A percentile compares a stretch with the other conserved stretches of the same genome.
Evolutionary conservation across 2,797 vertebrate species (phyloP).

Genomic region (Odontamblyopus lacepedii): DNA sequence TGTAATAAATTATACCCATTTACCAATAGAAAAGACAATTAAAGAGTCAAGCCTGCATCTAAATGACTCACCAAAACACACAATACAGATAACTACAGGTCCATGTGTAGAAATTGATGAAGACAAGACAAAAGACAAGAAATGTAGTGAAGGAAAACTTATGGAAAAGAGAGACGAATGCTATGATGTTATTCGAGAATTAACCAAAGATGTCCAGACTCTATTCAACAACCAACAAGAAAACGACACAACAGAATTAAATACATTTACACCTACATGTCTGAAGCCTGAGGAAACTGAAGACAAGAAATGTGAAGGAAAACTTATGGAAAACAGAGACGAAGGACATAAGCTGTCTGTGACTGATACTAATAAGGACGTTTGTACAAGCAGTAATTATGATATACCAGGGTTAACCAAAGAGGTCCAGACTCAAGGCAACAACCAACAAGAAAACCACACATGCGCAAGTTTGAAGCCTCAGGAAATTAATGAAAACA

Average conservation of each 20-base stretch:
- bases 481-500: not conserved
- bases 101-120: not conserved
- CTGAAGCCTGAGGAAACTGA: no score
- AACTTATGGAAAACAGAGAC: slow-evolving; percentile 8
- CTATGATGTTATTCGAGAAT: no score
- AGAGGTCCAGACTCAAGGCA: not conserved
- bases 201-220: no score
- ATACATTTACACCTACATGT: no score
- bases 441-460: no score
- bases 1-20: not conserved
- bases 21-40: not conserved
- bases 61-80: not conserved
- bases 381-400: slow-evolving; percentile 16
- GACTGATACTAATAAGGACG: not conserved
- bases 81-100: slow-evolving; percentile 1
- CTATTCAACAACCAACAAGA: no score
- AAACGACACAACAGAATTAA: no score
- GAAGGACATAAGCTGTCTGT: slow-evolving; percentile 16
- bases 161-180: slow-evolving; percentile 4
- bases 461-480: not conserved
- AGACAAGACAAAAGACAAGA: not conserved
- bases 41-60: not conserved
- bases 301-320: slow-evolving; percentile 4
- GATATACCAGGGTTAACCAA: not conserved
- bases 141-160: slow-evolving; percentile 6